These are phyloP conservation scores for Caenorhabditis angaria DNA, from an alignment of 2,888 invertebrate genomes.

Conservation along the genomic window DNA sequence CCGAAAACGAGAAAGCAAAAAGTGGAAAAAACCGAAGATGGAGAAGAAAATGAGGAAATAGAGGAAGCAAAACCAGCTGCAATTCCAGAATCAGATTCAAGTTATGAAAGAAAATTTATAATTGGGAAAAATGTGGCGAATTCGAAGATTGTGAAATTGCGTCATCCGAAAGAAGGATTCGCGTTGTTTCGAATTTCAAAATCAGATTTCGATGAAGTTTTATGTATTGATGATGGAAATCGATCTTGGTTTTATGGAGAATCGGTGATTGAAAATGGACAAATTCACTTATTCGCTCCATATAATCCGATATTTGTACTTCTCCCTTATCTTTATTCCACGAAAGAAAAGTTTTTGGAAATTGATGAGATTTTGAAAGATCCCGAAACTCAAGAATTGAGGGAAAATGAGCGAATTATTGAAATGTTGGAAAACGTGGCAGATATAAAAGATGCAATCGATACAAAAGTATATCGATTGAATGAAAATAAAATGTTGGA, in stretches of 20 bases:
- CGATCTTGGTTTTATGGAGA: constrained; percentile 62
- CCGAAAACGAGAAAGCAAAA: constrained; percentile 31
- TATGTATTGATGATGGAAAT: constrained; percentile 49
- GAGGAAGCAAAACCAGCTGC: constrained; percentile 11
- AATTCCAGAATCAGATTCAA: constrained; percentile 28
- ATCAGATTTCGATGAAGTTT: constrained; percentile 50
- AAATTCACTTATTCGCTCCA: constrained; percentile 47
- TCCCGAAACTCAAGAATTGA: constrained; percentile 15
- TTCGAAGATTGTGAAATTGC: constrained; percentile 27
- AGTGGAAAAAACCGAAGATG: constrained; percentile 19
- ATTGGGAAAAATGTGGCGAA: constrained; percentile 21
- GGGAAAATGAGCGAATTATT: constrained; percentile 37
- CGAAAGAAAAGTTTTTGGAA: constrained; percentile 37
- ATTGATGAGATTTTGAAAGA: constrained; percentile 57
- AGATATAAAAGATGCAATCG: constrained; percentile 53
- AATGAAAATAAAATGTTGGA: constrained; percentile 51
- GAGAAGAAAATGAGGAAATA: constrained; percentile 11
- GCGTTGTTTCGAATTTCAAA: constrained; percentile 42
- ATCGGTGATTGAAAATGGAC: constrained; percentile 55
- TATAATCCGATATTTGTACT: constrained; percentile 59
- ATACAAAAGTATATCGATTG: constrained; percentile 49
- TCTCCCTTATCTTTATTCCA: constrained; percentile 54
- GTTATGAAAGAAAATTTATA: constrained; percentile 35
- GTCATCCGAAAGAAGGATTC: constrained; percentile 34
- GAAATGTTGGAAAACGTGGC: constrained; percentile 38